A percentile compares a stretch with the other conserved stretches of the same genome.
Evolutionary conservation across 2,888 invertebrate species (phyloP).

Genomic region (Euproctis similis): DNA sequence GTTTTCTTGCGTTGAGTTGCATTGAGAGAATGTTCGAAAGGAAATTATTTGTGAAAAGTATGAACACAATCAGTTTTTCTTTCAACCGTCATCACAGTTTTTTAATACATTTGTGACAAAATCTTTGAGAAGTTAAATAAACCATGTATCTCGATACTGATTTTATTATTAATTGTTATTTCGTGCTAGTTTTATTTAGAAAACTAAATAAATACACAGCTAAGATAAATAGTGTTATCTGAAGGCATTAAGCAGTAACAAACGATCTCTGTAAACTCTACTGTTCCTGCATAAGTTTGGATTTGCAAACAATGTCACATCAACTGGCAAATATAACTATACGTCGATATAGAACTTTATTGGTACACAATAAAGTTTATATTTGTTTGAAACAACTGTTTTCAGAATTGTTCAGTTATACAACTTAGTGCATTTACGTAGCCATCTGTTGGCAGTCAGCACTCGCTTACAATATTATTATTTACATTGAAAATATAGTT

Average conservation of each 20-base stretch:
- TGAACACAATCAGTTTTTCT: too few relatives aligned
- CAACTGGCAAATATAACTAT: constrained; percentile 31
- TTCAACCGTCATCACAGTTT: too few relatives aligned
- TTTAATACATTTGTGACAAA: too few relatives aligned
- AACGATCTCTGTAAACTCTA: constrained; percentile 60
- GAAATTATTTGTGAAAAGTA: too few relatives aligned
- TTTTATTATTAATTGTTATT: too few relatives aligned
- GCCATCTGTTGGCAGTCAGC: constrained; percentile 47
- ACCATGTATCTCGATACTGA: too few relatives aligned
- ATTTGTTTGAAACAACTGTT: constrained; percentile 3
- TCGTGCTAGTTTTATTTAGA: too few relatives aligned
- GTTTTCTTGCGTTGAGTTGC: too few relatives aligned
- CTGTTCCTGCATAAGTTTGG: constrained; percentile 58
- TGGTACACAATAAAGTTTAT: constrained; percentile 10
- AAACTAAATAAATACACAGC: too few relatives aligned
- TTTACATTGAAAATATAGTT: constrained; percentile 66
- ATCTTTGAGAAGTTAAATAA: too few relatives aligned
- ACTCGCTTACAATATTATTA: constrained; percentile 48
- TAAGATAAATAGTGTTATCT: constrained; percentile 55
- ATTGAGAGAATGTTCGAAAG: too few relatives aligned
- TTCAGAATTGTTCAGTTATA: constrained; percentile 17
- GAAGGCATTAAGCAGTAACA: constrained; percentile 58
- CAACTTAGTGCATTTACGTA: constrained; percentile 52
- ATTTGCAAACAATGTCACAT: constrained; percentile 57
- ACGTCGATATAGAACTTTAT: constrained; percentile 11